Evolutionary conservation across 2,888 invertebrate genomes (phyloP).

Genomic region (Amphiduros pacificus): DNA sequence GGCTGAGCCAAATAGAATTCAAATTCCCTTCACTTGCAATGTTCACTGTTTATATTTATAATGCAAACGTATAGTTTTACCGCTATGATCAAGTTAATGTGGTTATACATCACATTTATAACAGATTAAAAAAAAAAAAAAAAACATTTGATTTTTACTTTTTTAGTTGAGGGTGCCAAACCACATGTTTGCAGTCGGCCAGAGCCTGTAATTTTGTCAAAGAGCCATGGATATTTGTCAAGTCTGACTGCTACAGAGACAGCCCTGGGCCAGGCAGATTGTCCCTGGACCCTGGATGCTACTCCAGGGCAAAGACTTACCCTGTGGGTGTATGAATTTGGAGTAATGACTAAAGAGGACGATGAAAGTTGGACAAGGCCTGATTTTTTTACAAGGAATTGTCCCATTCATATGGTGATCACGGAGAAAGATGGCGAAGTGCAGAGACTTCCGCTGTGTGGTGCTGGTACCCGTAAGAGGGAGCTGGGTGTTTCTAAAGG

Average conservation of each 20-base stretch:
- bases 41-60: no score
- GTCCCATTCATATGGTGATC: constrained; percentile 6
- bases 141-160: neutral
- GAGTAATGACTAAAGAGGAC: neutral
- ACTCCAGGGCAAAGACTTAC: neutral
- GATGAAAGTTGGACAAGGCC: neutral
- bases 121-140: no score
- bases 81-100: no score
- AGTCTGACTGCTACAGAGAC: constrained; percentile 10
- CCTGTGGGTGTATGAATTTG: constrained; percentile 11
- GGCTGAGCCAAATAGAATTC: no score
- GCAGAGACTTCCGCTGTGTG: constrained; percentile 6
- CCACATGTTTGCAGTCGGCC: neutral
- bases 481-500: constrained; percentile 6
- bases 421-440: constrained; percentile 3
- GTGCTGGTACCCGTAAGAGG: constrained; percentile 4
- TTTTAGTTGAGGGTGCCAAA: neutral
- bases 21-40: no score
- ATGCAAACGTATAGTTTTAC: no score
- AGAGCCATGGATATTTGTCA: neutral
- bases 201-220: neutral
- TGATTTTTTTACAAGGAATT: neutral
- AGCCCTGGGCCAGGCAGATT: constrained; percentile 10
- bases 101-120: no score
- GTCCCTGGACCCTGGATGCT: constrained; percentile 13